Conservation (phyloP, 2,113 vertebrate species). For the Podarcis cretensis region DNA sequence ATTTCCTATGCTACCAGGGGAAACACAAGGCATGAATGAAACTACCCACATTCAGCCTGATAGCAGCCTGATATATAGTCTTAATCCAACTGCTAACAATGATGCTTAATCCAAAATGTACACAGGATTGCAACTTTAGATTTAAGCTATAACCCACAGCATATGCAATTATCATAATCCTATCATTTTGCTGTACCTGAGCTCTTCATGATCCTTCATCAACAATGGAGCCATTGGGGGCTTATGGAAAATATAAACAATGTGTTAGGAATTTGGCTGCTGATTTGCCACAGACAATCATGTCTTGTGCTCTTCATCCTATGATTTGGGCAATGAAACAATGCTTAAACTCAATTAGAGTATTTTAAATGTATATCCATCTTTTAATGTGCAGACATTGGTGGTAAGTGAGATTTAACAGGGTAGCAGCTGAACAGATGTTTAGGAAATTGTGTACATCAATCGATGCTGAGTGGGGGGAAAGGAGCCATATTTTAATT, state of each 20-base stretch:
- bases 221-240: background rate
- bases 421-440: slow-evolving; percentile 49
- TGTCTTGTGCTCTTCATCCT: background rate
- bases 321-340: slow-evolving; percentile 22
- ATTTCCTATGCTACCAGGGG: background rate
- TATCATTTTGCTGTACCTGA: background rate
- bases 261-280: background rate
- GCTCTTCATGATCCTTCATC: background rate
- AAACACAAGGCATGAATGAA: no score
- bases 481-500: slow-evolving; percentile 3
- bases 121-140: background rate
- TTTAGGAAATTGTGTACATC: slow-evolving; percentile 50
- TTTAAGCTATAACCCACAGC: background rate
- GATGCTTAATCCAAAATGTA: background rate
- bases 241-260: background rate
- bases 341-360: slow-evolving; percentile 45
- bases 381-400: slow-evolving; percentile 15
- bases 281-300: slow-evolving; percentile 19
- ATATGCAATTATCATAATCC: background rate
- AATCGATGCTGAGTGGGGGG: background rate
- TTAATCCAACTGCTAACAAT: background rate
- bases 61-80: background rate
- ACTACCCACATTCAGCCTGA: background rate
- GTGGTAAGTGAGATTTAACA: slow-evolving; percentile 19
- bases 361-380: background rate